These are phyloP conservation scores for Mastigias papua DNA, from an alignment of 30 jellyfish, hydroid and myxozoan genomes.

Conservation along the genomic window DNA sequence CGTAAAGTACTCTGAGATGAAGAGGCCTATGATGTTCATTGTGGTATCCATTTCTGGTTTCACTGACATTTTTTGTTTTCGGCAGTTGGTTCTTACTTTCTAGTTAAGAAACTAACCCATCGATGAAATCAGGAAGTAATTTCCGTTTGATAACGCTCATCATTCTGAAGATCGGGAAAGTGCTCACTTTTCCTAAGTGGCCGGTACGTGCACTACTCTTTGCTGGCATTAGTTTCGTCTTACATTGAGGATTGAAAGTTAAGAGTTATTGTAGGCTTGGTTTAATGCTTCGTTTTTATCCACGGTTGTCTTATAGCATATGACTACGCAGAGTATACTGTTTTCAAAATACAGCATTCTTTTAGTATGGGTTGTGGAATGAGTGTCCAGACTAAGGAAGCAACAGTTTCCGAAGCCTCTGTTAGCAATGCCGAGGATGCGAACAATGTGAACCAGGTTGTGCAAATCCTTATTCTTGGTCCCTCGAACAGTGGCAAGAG, in stretches of 20 bases:
- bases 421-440: conserved; percentile 66
- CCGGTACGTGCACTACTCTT: background rate
- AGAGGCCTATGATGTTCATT: background rate
- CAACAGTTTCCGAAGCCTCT: conserved; percentile 51
- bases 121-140: background rate
- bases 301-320: background rate
- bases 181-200: background rate
- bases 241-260: background rate
- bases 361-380: conserved; percentile 65
- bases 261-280: background rate
- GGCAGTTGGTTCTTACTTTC: background rate
- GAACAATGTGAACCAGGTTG: conserved; percentile 59
- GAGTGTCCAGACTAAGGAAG: conserved; percentile 70
- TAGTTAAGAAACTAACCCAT: background rate
- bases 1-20: background rate
- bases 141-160: too few species aligned
- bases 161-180: background rate
- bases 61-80: background rate
- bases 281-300: background rate
- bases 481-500: conserved; percentile 74
- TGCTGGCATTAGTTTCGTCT: background rate
- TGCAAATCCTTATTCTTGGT: conserved; percentile 62
- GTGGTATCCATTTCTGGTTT: background rate
- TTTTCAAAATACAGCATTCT: background rate
- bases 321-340: background rate